Evolutionary conservation across 2,888 invertebrate genomes (phyloP).

Genomic region (Xestia ashworthii): DNA sequence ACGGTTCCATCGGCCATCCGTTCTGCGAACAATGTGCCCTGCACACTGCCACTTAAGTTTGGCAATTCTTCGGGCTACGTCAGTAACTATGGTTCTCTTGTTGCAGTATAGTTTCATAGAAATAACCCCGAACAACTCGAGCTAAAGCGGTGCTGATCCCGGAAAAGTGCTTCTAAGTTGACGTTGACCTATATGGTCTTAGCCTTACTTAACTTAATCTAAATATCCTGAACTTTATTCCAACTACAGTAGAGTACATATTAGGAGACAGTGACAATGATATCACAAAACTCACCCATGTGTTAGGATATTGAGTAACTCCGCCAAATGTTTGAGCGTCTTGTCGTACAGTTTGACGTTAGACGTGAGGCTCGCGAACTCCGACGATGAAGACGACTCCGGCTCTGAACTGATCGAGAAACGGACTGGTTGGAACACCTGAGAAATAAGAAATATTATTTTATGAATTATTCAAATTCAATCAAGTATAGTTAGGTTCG

Average conservation of each 20-base stretch:
- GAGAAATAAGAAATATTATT: background rate
- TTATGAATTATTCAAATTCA: background rate
- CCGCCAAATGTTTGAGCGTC: slow-evolving; percentile 82
- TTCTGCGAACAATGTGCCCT: no score
- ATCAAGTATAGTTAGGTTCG: background rate
- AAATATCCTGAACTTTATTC: background rate
- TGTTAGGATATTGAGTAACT: slow-evolving; percentile 79
- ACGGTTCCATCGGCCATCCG: no score
- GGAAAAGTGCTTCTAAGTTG: no score
- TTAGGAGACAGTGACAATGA: background rate
- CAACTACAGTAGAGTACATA: background rate
- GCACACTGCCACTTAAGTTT: no score
- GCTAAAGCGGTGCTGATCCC: no score
- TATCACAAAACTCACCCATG: slow-evolving; percentile 74
- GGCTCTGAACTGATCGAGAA: slow-evolving; percentile 76
- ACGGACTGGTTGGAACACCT: slow-evolving; percentile 86
- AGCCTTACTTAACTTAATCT: background rate
- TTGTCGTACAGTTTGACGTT: slow-evolving; percentile 85
- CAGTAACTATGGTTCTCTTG: no score
- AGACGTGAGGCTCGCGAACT: slow-evolving; percentile 70
- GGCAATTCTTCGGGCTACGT: no score
- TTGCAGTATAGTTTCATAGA: no score
- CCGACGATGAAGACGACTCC: slow-evolving; percentile 65
- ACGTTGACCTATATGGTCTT: no score
- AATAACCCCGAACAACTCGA: no score